Conservation (phyloP, 1,140 invertebrate species). For the Macrobrachium rosenbergii region DNA sequence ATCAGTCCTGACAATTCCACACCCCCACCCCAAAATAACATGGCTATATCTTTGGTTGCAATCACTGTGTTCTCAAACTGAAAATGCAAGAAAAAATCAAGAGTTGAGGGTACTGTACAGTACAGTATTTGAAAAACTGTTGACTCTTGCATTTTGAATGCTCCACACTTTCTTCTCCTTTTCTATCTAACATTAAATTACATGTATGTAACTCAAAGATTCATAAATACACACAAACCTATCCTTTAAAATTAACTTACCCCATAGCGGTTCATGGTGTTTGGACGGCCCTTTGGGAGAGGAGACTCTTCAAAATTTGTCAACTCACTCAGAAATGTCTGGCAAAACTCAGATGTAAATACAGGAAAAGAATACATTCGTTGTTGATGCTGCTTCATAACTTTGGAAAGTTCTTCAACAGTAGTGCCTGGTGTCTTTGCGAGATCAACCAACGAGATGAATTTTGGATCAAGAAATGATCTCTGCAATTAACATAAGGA, state of each 20-base stretch:
- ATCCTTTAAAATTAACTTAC: constrained; percentile 66
- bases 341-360: constrained; percentile 71
- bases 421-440: constrained; percentile 5
- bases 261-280: constrained; percentile 73
- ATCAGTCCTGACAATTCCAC: too few species aligned
- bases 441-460: constrained; percentile 14
- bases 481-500: background rate
- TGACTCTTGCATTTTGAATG: too few species aligned
- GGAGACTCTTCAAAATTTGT: constrained; percentile 70
- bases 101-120: background rate
- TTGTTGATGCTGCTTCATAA: constrained; percentile 7
- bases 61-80: too few species aligned
- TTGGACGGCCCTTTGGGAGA: constrained; percentile 71
- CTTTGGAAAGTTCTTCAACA: background rate
- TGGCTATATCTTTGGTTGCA: too few species aligned
- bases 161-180: background rate
- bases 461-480: constrained; percentile 42
- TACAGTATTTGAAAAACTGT: background rate
- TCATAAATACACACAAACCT: background rate
- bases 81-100: background rate
- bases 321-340: constrained; percentile 70
- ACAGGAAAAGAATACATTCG: constrained; percentile 69
- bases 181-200: background rate
- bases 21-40: too few species aligned
- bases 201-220: background rate